Conservation (phyloP, 2,888 invertebrate genomes). For the Lepidochrysops patricia region DNA sequence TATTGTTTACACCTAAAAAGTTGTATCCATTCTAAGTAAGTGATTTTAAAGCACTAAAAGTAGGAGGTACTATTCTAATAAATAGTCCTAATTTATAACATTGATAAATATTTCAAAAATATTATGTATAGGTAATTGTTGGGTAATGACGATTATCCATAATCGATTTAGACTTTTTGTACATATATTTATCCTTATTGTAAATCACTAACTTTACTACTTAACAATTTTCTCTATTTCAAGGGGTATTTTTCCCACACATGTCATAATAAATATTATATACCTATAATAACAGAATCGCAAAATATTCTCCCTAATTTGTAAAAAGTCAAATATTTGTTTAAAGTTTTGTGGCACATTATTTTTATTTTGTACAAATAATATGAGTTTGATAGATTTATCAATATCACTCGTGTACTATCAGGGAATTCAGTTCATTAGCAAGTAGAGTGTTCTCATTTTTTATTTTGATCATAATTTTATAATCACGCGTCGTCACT, state of each 20-base stretch:
- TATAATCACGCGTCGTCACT: too few relatives aligned
- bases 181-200: slow-evolving; percentile 5
- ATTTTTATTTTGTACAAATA: slow-evolving; percentile 23
- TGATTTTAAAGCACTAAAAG: slow-evolving; percentile 1
- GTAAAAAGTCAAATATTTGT: slow-evolving; percentile 15
- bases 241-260: background rate
- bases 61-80: background rate
- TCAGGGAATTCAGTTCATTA: too few relatives aligned
- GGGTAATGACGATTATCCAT: slow-evolving; percentile 6
- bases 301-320: slow-evolving; percentile 15
- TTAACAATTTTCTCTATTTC: background rate
- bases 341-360: slow-evolving; percentile 8
- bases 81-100: background rate
- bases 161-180: background rate
- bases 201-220: slow-evolving; percentile 1
- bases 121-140: background rate
- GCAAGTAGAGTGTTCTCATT: too few relatives aligned
- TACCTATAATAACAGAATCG: background rate
- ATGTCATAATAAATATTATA: slow-evolving; percentile 1
- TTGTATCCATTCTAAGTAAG: slow-evolving; percentile 1
- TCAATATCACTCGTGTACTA: too few relatives aligned
- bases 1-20: slow-evolving; percentile 18
- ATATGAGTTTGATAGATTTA: slow-evolving; percentile 20
- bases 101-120: background rate
- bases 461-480: too few relatives aligned